Conservation (phyloP, 2,888 invertebrate species). For the Buathra laborator region DNA sequence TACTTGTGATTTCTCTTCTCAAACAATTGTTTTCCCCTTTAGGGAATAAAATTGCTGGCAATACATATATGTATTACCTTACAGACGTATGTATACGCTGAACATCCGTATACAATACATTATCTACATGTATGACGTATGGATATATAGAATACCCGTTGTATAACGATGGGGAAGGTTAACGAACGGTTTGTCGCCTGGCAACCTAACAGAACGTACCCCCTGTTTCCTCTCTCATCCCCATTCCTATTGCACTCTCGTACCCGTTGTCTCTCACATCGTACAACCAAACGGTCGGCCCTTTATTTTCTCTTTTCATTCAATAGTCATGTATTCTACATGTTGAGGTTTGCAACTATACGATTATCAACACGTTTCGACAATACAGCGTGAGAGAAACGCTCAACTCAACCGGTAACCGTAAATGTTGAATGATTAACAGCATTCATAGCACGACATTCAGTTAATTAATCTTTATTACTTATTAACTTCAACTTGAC, state of each 20-base stretch:
- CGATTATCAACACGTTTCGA: slow-evolving; percentile 13
- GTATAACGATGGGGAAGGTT: slow-evolving; percentile 77
- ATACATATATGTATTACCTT: slow-evolving; percentile 15
- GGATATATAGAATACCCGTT: slow-evolving; percentile 8
- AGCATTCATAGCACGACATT: too few species aligned
- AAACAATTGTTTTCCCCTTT: too few species aligned
- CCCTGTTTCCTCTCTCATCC: slow-evolving; percentile 45
- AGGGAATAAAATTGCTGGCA: too few species aligned
- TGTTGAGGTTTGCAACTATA: not conserved
- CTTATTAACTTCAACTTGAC: too few species aligned
- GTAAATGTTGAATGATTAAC: too few species aligned
- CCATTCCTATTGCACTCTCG: slow-evolving; percentile 44
- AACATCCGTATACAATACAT: not conserved
- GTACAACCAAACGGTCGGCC: slow-evolving; percentile 71
- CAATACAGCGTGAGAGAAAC: too few species aligned
- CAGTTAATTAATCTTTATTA: too few species aligned
- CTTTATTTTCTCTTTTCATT: slow-evolving; percentile 46
- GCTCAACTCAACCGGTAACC: too few species aligned
- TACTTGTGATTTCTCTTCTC: not conserved
- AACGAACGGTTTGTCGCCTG: slow-evolving; percentile 80
- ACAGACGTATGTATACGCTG: slow-evolving; percentile 27
- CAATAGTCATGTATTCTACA: slow-evolving; percentile 2
- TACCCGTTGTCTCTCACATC: slow-evolving; percentile 29
- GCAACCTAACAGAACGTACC: slow-evolving; percentile 79
- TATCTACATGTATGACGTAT: slow-evolving; percentile 14